phyloP scores from a whole-genome alignment of 2,888 invertebrate genomes.

The Oasisia sp. region DNA sequence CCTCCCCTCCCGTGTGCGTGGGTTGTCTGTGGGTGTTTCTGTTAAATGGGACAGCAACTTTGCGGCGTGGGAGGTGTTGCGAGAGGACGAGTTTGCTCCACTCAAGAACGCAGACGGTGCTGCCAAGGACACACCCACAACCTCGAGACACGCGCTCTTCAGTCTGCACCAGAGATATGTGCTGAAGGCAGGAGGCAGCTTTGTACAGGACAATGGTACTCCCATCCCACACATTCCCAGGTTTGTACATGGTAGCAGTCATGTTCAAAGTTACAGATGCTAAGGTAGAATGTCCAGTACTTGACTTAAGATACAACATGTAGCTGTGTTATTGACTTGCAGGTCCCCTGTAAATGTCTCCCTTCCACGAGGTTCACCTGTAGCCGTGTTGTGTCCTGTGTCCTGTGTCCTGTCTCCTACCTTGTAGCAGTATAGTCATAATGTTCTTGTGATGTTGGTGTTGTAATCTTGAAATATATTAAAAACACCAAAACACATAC shows the following conservation, averaged over 20 bases:
- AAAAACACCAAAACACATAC: not conserved
- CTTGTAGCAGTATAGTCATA: not conserved
- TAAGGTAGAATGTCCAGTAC: not conserved
- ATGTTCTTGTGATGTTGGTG: not conserved
- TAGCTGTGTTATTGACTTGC: not conserved
- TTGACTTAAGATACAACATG: not conserved
- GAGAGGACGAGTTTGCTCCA: constrained; percentile 95
- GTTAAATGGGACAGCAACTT: constrained; percentile 66
- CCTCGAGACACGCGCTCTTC: constrained; percentile 80
- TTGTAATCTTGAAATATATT: not conserved
- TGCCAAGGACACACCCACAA: constrained; percentile 90
- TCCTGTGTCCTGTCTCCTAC: not conserved
- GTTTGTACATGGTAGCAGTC: constrained; percentile 42
- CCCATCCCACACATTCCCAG: constrained; percentile 66
- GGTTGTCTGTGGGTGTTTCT: constrained; percentile 20
- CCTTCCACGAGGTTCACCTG: not conserved
- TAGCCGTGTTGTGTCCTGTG: not conserved
- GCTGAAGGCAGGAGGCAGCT: constrained; percentile 80
- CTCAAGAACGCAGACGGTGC: constrained; percentile 91
- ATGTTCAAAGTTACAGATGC: not conserved
- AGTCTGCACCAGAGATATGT: constrained; percentile 74
- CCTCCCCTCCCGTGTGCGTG: not conserved
- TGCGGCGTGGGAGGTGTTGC: constrained; percentile 87
- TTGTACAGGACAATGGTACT: constrained; percentile 64
- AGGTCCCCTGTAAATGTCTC: not conserved